Conservation (phyloP, 2,113 vertebrate genomes). For the Telmatochromis sp. region DNA sequence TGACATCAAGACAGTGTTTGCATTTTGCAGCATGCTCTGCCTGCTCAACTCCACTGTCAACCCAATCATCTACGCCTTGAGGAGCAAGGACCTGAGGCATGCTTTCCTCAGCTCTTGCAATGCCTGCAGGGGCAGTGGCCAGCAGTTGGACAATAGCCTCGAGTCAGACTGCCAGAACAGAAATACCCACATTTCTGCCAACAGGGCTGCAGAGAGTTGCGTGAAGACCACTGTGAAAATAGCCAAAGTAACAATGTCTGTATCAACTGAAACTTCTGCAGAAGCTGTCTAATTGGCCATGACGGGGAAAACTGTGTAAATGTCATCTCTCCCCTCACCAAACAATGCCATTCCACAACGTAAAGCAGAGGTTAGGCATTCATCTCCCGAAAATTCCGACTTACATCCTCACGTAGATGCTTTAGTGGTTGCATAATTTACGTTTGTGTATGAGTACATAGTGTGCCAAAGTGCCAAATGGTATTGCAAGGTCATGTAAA, state of each 20-base stretch:
- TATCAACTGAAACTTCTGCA: conserved; percentile 96
- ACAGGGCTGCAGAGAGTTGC: conserved; percentile 92
- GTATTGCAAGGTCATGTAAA: conserved; percentile 24
- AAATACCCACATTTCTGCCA: conserved; percentile 82
- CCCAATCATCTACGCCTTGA: conserved; percentile 96
- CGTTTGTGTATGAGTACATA: conserved; percentile 34
- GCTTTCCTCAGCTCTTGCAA: conserved; percentile 94
- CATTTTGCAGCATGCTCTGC: conserved; percentile 97
- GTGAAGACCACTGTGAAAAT: conserved; percentile 99
- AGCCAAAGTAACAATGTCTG: conserved; percentile 99
- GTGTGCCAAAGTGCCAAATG: conserved; percentile 74
- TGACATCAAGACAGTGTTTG: conserved; percentile 95
- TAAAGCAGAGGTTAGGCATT: conserved; percentile 7
- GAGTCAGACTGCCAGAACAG: conserved; percentile 97
- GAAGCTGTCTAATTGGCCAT: conserved; percentile 83
- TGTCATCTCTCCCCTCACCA: conserved; percentile 6
- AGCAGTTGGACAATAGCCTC: conserved; percentile 95
- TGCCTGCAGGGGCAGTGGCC: conserved; percentile 80
- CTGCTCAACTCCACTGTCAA: conserved; percentile 98
- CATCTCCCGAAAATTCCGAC: conserved; percentile 15
- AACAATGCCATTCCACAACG: conserved; percentile 16
- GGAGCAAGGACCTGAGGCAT: conserved; percentile 94
- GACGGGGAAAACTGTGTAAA: conserved; percentile 12
- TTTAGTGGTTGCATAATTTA: conserved; percentile 44
- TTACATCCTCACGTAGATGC: conserved; percentile 30